These are phyloP conservation scores for Ceraclea dissimilis DNA, from an alignment of 2,888 invertebrate species.

Conservation along the genomic window DNA sequence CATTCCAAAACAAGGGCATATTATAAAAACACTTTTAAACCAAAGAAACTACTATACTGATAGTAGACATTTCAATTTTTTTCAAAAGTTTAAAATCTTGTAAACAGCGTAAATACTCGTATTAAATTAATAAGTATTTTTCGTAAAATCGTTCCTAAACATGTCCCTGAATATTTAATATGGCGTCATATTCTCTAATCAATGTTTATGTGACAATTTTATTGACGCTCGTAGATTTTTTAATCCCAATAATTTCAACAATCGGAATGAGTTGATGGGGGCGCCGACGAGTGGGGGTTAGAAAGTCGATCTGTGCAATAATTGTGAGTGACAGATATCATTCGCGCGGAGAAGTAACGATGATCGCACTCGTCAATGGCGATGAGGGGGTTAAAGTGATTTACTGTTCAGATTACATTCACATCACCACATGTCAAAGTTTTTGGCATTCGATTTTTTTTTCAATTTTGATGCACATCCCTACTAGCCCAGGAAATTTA, in stretches of 20 bases:
- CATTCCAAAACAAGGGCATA: too few species aligned
- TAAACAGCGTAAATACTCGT: too few species aligned
- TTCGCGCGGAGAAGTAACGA: not conserved
- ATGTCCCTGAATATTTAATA: not conserved
- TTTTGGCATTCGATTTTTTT: not conserved
- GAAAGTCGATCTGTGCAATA: slow-evolving; percentile 4
- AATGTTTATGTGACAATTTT: slow-evolving; percentile 26
- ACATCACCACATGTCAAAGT: slow-evolving; percentile 20
- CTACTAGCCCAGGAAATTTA: too few species aligned
- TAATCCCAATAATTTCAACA: slow-evolving; percentile 16
- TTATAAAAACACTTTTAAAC: too few species aligned
- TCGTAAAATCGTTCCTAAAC: not conserved
- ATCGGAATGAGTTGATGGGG: not conserved
- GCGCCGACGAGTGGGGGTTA: not conserved
- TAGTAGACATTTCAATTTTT: too few species aligned
- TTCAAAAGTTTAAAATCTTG: too few species aligned
- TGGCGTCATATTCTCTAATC: slow-evolving; percentile 18
- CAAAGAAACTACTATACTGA: too few species aligned
- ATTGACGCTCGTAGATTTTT: slow-evolving; percentile 23
- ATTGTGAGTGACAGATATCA: slow-evolving; percentile 21
- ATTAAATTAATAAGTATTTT: too few species aligned
- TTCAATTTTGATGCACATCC: too few species aligned
- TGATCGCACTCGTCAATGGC: slow-evolving; percentile 13
- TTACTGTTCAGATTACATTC: slow-evolving; percentile 19
- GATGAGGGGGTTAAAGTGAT: slow-evolving; percentile 11